Evolutionary conservation across 1,140 invertebrate species (phyloP).

Genomic region (Drosophila bifasciata): DNA sequence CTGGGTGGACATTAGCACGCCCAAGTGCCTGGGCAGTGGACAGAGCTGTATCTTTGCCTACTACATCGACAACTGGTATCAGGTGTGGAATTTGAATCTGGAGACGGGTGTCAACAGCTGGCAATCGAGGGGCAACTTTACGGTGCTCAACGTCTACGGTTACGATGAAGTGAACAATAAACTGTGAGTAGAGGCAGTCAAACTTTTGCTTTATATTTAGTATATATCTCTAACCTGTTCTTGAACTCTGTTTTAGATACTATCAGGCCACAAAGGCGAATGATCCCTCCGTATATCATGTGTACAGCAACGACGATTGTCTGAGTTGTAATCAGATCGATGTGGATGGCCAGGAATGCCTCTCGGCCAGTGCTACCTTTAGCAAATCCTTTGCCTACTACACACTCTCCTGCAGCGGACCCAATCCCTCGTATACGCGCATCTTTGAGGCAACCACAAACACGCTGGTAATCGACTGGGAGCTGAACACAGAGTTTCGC

Average conservation of each 20-base stretch:
- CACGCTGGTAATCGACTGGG: slow-evolving; percentile 85
- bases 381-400: slow-evolving; percentile 88
- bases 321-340: slow-evolving; percentile 84
- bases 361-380: slow-evolving; percentile 86
- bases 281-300: slow-evolving; percentile 59
- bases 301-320: slow-evolving; percentile 81
- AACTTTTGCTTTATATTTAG: too few species aligned
- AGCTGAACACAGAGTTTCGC: slow-evolving; percentile 87
- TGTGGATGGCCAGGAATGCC: slow-evolving; percentile 83
- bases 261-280: slow-evolving; percentile 68
- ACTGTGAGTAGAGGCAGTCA: slow-evolving; percentile 57
- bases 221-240: too few species aligned
- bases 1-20: slow-evolving; percentile 68
- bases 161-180: slow-evolving; percentile 73
- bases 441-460: slow-evolving; percentile 48
- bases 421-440: slow-evolving; percentile 84
- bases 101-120: slow-evolving; percentile 66
- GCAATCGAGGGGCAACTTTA: slow-evolving; percentile 64
- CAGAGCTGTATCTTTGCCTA: slow-evolving; percentile 67
- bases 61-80: slow-evolving; percentile 77
- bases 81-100: slow-evolving; percentile 76
- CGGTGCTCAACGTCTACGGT: slow-evolving; percentile 62
- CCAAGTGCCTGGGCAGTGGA: slow-evolving; percentile 57
- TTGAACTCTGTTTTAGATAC: slow-evolving; percentile 46
- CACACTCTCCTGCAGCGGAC: slow-evolving; percentile 90